phyloP scores from a whole-genome alignment of 2,113 vertebrate genomes.

The Grus americana region DNA sequence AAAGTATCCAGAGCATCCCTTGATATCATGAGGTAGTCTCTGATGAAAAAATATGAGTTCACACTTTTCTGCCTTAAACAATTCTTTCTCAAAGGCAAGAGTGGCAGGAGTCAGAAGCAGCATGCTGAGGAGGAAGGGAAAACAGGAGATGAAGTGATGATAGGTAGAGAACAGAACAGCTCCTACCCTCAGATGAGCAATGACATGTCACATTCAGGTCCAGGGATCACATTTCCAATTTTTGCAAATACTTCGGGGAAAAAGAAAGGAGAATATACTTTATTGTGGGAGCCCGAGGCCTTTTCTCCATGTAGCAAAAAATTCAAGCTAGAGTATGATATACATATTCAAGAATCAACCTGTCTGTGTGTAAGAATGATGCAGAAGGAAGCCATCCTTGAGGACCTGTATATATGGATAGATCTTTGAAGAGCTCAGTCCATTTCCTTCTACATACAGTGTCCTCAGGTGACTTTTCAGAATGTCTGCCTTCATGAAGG shows the following conservation, averaged over 20 bases:
- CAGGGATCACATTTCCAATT: neutral
- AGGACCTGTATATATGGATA: neutral
- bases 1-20: neutral
- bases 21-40: neutral
- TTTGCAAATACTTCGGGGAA: neutral
- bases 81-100: neutral
- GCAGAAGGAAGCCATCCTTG: neutral
- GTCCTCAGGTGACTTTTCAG: neutral
- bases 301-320: neutral
- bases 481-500: neutral
- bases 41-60: neutral
- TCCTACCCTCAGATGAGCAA: neutral
- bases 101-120: neutral
- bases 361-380: neutral
- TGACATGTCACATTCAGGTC: neutral
- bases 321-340: neutral
- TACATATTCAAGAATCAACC: neutral
- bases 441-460: neutral
- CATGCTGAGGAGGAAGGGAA: neutral
- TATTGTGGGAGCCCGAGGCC: neutral
- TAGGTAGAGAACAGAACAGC: neutral
- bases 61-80: neutral
- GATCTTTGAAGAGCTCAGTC: neutral
- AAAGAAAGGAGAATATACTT: neutral
- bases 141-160: neutral